phyloP scores from a whole-genome alignment of 2,888 invertebrate genomes.

The Tinea pellionella region DNA sequence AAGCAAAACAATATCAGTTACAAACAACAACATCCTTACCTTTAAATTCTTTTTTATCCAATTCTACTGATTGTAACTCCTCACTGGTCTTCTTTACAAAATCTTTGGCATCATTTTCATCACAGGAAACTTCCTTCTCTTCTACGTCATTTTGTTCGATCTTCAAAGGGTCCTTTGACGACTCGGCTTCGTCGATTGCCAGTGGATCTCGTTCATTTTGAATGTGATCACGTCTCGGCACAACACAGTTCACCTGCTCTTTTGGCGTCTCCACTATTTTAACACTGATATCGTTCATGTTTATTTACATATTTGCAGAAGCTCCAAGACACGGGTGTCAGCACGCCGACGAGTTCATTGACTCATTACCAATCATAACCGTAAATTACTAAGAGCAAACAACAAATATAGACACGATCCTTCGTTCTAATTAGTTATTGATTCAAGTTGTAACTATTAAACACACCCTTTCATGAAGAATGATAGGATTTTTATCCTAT shows the following conservation, averaged over 20 bases:
- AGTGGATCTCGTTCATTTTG: constrained; percentile 54
- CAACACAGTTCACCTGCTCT: constrained; percentile 36
- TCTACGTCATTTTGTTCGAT: constrained; percentile 26
- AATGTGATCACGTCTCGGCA: constrained; percentile 27
- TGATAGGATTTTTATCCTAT: constrained; percentile 39
- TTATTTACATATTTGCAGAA: constrained; percentile 66
- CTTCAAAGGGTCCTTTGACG: constrained; percentile 28
- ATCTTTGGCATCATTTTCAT: constrained; percentile 61
- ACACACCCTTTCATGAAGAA: neutral
- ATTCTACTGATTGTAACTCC: neutral
- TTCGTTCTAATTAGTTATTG: neutral
- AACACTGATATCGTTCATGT: constrained; percentile 65
- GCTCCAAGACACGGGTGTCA: constrained; percentile 38
- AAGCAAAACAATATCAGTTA: too few relatives aligned
- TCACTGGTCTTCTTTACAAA: neutral
- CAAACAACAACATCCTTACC: too few relatives aligned
- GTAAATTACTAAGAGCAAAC: constrained; percentile 20
- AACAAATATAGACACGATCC: constrained; percentile 14
- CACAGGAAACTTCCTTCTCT: constrained; percentile 46
- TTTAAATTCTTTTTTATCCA: neutral
- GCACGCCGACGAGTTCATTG: constrained; percentile 38
- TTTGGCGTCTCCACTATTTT: constrained; percentile 59
- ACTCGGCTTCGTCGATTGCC: constrained; percentile 31
- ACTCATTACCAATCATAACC: constrained; percentile 47
- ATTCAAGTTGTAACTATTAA: neutral